phyloP scores from a whole-genome alignment of 1,140 invertebrate species.

The Aphelenchoides fujianensis region DNA sequence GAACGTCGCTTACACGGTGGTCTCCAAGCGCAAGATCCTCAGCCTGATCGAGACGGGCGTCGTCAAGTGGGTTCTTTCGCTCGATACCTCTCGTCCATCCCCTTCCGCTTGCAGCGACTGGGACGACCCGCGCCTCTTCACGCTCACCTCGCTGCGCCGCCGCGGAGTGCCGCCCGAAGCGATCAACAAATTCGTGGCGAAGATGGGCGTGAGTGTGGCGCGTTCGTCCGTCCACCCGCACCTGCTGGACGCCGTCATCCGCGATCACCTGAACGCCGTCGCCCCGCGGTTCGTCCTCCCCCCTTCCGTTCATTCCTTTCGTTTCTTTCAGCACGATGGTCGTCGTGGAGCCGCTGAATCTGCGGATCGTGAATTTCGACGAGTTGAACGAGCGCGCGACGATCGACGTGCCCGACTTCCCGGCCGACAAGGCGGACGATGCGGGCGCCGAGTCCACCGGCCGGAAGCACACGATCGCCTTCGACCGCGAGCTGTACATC shows the following conservation, averaged over 20 bases:
- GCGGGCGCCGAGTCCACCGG: too few relatives aligned
- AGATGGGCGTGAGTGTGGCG: constrained; percentile 87
- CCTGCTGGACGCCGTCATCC: constrained; percentile 82
- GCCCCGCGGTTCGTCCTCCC: constrained; percentile 70
- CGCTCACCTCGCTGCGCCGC: constrained; percentile 83
- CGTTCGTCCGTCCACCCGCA: constrained; percentile 85
- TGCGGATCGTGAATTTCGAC: constrained; percentile 76
- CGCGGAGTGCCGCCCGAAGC: constrained; percentile 89
- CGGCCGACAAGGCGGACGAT: too few relatives aligned
- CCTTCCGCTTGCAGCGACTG: too few relatives aligned
- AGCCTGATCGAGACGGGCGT: constrained; percentile 84
- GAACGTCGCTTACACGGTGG: constrained; percentile 93
- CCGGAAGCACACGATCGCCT: constrained; percentile 73
- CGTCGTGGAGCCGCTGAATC: constrained; percentile 85
- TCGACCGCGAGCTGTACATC: constrained; percentile 79
- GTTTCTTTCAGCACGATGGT: constrained; percentile 75
- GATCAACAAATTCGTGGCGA: constrained; percentile 90
- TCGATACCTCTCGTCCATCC: too few relatives aligned
- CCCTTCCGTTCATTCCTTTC: constrained; percentile 1
- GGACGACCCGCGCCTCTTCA: constrained; percentile 95
- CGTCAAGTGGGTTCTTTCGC: too few relatives aligned
- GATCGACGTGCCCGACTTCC: constrained; percentile 82
- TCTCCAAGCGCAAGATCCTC: constrained; percentile 94
- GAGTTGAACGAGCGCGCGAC: constrained; percentile 55
- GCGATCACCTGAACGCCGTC: constrained; percentile 84